phyloP scores from a whole-genome alignment of 2,113 vertebrate species.

The Dicaeum eximium region DNA sequence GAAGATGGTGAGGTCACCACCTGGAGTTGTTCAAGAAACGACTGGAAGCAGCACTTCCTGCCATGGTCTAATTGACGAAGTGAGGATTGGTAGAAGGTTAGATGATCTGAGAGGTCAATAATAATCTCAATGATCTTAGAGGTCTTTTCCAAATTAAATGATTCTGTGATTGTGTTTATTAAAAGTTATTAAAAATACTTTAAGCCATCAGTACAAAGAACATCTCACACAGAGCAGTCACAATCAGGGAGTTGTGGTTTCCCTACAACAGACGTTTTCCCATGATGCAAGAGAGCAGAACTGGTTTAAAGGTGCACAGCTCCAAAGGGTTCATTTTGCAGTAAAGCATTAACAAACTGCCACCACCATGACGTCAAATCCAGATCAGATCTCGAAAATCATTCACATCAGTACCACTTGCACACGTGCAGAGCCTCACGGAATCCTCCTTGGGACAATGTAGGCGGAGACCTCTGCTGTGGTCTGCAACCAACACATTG shows the following conservation, averaged over 20 bases:
- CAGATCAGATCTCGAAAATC: not conserved
- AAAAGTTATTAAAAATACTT: not conserved
- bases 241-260: not conserved
- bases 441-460: not conserved
- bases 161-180: not conserved
- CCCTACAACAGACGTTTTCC: not conserved
- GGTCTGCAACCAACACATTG: not conserved
- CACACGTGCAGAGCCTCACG: accelerated
- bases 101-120: not conserved
- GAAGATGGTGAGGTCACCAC: not conserved
- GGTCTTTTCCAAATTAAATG: not conserved
- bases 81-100: not conserved
- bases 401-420: not conserved
- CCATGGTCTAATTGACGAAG: not conserved
- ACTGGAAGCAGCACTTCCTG: not conserved
- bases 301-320: not conserved
- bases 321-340: not conserved
- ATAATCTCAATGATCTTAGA: not conserved
- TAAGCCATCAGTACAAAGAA: not conserved
- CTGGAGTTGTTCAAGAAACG: not conserved
- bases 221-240: not conserved
- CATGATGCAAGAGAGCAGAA: not conserved
- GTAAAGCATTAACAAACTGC: not conserved
- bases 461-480: not conserved
- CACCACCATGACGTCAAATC: not conserved